Base-by-base conservation (phyloP, 2,797 vertebrate species). In the Chromis chromis region DNA sequence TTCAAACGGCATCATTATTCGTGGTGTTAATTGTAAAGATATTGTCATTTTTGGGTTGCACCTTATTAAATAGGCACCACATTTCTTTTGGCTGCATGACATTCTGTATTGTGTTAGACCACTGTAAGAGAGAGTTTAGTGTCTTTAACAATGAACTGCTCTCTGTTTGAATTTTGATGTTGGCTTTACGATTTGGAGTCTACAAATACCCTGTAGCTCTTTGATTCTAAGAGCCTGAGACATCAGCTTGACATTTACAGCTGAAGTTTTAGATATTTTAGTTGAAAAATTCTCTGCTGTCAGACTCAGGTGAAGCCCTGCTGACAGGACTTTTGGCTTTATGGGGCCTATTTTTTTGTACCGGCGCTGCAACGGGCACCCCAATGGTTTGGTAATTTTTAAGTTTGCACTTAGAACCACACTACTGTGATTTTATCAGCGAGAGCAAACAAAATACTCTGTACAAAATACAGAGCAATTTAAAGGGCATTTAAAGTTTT, bases 161-260 rank as follows among this genome's bases (percentile, higher is more conserved):
- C 50, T 19, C 57, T 63, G 67, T 25, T 14, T 50, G 46, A 22
- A 16, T 36, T 27, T 24, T 63, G 25, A 17, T 49, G 17, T 54
- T 40, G 2, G 0, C 25, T 66, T 66, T 19, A 54, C 66, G 33
- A 24, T 19, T 16, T n/a, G 6, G 28, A 57, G 48, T 70, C 22
- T 40, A 40, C 40, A 62, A 76, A 75, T 44, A 65, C 14, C 22
- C n/a, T 2, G 2, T 52, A 13, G 8, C 48, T 52, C 50, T 78
- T 59, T 80, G 64, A 50, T 68, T 66, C 19, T 11, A 12, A 50
- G 22, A 6, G 8, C 21, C 63, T 8, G 39, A 53, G 46, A 73
- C 78, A 31, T 63, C 50, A 39, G 33, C 71, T 50, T 59, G 74
- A 86, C 70, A 80, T 82, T 70, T 72, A 65, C 70, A 4, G 52